phyloP scores from a whole-genome alignment of 2,797 vertebrate genomes.

The Peromyscus attwateri region DNA sequence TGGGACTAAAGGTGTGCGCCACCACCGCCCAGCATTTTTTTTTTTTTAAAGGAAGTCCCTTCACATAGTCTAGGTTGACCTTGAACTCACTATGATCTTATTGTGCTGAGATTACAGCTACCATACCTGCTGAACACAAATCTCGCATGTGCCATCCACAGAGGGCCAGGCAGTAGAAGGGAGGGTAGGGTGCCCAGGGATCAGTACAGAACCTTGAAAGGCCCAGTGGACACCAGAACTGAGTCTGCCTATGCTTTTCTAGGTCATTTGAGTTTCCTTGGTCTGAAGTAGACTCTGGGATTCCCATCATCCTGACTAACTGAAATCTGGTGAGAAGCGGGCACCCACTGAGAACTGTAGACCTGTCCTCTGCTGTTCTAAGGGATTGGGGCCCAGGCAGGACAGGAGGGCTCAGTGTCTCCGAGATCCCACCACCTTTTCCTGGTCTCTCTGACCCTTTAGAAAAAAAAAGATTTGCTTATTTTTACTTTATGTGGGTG shows the following conservation, averaged over 20 bases:
- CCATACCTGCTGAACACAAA: neutral
- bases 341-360: rapidly evolving
- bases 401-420: too few relatives aligned
- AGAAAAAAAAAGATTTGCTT: neutral
- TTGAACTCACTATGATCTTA: neutral
- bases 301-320: neutral
- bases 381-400: neutral
- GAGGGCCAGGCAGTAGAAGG: neutral
- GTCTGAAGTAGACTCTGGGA: neutral
- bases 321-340: neutral
- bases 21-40: neutral
- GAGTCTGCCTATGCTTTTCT: neutral
- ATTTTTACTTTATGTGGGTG: neutral
- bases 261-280: neutral
- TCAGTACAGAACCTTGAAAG: neutral
- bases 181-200: neutral
- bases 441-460: neutral
- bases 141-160: neutral
- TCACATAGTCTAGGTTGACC: neutral
- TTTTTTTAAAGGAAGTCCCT: neutral
- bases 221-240: neutral
- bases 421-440: neutral
- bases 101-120: neutral
- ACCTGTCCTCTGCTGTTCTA: too few relatives aligned
- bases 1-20: neutral